A percentile compares a stretch with the other conserved stretches of the same genome.
These are phyloP conservation scores for Parauchenoglanis punctatus DNA, from an alignment of 2,797 vertebrate species.

Conservation along the genomic window DNA sequence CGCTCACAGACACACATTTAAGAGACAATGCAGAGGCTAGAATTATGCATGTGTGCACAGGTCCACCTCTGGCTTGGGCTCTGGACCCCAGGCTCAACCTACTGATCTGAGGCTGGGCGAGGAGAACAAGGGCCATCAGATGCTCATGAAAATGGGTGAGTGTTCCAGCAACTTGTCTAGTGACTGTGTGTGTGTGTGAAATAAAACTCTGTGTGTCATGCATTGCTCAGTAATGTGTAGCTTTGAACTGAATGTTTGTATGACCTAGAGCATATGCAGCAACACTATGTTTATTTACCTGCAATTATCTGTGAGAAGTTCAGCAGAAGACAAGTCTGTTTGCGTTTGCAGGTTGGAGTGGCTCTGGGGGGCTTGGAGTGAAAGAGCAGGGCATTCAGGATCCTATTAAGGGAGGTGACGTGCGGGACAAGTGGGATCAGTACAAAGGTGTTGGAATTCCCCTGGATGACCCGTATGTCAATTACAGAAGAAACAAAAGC, in stretches of 20 bases:
- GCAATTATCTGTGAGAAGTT: background rate
- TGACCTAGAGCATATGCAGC: background rate
- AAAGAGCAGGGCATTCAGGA: conserved; percentile 99
- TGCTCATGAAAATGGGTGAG: conserved; percentile 98
- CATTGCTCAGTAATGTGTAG: background rate
- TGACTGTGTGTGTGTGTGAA: background rate
- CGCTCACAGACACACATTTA: background rate
- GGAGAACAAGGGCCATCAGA: conserved; percentile 97
- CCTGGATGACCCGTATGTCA: conserved; percentile 95
- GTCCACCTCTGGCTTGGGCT: conserved; percentile 78
- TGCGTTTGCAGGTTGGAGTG: conserved; percentile 77
- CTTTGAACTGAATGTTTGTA: background rate
- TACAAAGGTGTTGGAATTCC: conserved; percentile 97
- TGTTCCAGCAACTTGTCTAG: background rate
- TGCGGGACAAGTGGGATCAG: conserved; percentile 98
- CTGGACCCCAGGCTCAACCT: conserved; percentile 74
- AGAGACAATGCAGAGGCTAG: background rate
- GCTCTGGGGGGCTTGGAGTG: conserved; percentile 91
- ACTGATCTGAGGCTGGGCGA: conserved; percentile 87
- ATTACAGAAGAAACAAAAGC: conserved; percentile 96
- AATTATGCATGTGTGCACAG: conserved; percentile 53
- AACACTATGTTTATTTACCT: background rate
- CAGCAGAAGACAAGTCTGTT: background rate
- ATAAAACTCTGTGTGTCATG: background rate
- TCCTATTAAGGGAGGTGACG: conserved; percentile 94